Base-by-base conservation (phyloP, 1,140 invertebrate species). In the Conus ventricosus region DNA sequence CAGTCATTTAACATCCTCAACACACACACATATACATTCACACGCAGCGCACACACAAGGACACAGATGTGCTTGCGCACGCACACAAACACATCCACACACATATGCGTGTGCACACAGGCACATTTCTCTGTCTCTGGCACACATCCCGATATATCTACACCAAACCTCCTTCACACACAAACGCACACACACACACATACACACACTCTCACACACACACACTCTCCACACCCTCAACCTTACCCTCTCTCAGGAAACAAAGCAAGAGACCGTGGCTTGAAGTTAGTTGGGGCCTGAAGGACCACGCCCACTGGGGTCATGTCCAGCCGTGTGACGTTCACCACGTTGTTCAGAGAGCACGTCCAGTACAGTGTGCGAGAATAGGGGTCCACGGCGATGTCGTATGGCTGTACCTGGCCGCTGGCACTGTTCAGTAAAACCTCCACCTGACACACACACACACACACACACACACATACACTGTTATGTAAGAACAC, bases 291-390 rank as follows among this genome's bases (percentile, higher is more conserved):
- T 5, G 78, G 53, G 15, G 97, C 92, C 13, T 92, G 96, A 0
- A 97, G 97, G 5, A 99, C 96, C 5, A 97, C 96, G 0, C 98
- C 97, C 11, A 97, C 95, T 1, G 96, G 94, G 13, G 96, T 97
- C n/a, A 91, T 90, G 92, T 97, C 96, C 5, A 97, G 94, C 88
- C 97, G 96, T 0, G 98, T 98, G 0, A 98, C 97, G 94, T 99
- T 99, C 57, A 99, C 99, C 0, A 97, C 97, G 94, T 99, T 97
- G 39, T 97, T 97, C 54, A 96, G 95, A 0, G 96, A 95, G 92
- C 97, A 98, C 0, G 97, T 97, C 98, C 98, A 99, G 95, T 98
- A 99, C 0, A 99, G 93, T 0, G 98, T 94, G 53, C 97, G 95
- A 1, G 97, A 97, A 54, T 98, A 96, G 0, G 97, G 96, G 94